Percentiles rank a stretch among this genome's conserved stretches.
phyloP scores from a whole-genome alignment of 2,797 vertebrate genomes.

The Gastrophryne carolinensis region DNA sequence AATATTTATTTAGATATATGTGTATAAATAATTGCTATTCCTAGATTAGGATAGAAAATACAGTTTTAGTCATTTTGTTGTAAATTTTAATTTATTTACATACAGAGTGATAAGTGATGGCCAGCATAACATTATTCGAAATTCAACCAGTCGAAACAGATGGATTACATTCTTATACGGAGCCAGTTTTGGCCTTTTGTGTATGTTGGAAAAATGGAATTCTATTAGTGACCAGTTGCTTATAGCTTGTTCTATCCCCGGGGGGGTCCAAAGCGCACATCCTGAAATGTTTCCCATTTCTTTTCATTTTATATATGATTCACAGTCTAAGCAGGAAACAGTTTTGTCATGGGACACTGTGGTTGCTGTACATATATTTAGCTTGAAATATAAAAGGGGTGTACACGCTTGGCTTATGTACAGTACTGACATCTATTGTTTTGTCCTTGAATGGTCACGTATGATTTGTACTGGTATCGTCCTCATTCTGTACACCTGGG shows the following conservation, averaged over 20 bases:
- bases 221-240: slow-evolving; percentile 25
- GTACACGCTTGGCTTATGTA: slow-evolving; percentile 19
- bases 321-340: slow-evolving; percentile 27
- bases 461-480: slow-evolving; percentile 22
- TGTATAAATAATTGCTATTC: too few species aligned
- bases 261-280: neutral
- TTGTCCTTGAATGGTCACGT: slow-evolving; percentile 47
- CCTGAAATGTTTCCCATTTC: slow-evolving; percentile 17
- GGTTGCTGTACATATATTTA: slow-evolving; percentile 16
- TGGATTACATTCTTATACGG: neutral
- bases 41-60: too few species aligned
- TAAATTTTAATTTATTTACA: too few species aligned
- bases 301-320: slow-evolving; percentile 34
- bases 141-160: neutral
- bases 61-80: too few species aligned
- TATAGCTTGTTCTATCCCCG: neutral
- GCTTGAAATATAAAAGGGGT: neutral
- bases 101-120: too few species aligned
- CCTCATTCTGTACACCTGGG: slow-evolving; percentile 50
- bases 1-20: too few species aligned
- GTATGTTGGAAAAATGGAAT: neutral
- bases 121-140: neutral
- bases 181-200: neutral
- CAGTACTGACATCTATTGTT: slow-evolving; percentile 36
- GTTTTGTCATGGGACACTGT: slow-evolving; percentile 27